phyloP scores from a whole-genome alignment of 2,888 invertebrate species.

The Apamea epomidion region DNA sequence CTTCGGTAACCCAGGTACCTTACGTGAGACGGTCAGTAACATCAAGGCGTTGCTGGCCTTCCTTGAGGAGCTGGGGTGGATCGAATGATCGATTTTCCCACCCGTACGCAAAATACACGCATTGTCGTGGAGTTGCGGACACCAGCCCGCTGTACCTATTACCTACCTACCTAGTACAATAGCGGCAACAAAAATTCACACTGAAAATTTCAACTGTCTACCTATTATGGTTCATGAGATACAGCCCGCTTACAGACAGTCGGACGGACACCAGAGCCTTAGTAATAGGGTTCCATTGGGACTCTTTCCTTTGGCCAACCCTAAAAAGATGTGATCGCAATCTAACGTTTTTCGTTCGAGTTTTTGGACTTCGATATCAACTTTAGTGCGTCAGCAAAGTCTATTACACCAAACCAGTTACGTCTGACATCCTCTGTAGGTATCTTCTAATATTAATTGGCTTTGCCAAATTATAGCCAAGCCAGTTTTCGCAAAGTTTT shows the following conservation, averaged over 20 bases:
- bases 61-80: too few relatives aligned
- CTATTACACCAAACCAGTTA: conserved; percentile 30
- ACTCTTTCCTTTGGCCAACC: neutral
- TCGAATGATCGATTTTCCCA: too few relatives aligned
- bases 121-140: too few relatives aligned
- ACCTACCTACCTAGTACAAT: too few relatives aligned
- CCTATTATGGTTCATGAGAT: neutral
- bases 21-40: too few relatives aligned
- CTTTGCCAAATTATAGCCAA: neutral
- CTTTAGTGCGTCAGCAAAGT: conserved; percentile 9
- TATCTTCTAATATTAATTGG: conserved; percentile 10
- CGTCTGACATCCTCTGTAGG: conserved; percentile 15
- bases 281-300: too few relatives aligned
- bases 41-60: too few relatives aligned
- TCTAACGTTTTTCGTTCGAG: neutral
- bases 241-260: neutral
- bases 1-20: too few relatives aligned
- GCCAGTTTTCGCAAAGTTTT: conserved; percentile 5
- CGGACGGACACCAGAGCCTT: neutral
- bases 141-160: too few relatives aligned
- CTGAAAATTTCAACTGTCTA: neutral
- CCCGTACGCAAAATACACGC: too few relatives aligned
- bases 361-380: conserved; percentile 7
- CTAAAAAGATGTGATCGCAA: neutral
- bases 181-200: neutral